Percentiles rank a stretch among this genome's conserved stretches.
phyloP scores from a whole-genome alignment of 2,797 vertebrate species.

The Parauchenoglanis punctatus region DNA sequence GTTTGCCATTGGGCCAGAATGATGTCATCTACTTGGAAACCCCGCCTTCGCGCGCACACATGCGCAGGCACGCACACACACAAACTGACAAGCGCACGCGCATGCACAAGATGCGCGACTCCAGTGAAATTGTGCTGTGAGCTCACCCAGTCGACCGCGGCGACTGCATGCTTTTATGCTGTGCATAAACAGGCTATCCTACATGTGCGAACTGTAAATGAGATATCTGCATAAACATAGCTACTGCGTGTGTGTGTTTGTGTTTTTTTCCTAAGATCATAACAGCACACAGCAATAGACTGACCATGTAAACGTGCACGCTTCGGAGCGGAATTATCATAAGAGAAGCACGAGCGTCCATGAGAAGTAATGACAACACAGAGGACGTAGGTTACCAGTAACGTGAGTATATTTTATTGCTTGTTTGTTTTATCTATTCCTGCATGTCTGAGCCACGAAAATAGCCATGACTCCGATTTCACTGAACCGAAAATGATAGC shows the following conservation, averaged over 20 bases:
- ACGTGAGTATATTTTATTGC: constrained; percentile 59
- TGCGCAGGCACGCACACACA: background rate
- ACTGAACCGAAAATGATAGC: background rate
- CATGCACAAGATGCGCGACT: constrained; percentile 59
- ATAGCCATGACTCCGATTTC: background rate
- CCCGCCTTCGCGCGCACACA: constrained; percentile 58
- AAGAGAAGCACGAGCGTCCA: constrained; percentile 47
- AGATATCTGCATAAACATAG: background rate
- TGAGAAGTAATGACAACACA: constrained; percentile 57
- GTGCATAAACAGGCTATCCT: background rate
- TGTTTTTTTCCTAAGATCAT: background rate
- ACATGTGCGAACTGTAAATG: background rate
- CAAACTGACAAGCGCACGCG: constrained; percentile 42
- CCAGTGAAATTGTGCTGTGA: constrained; percentile 44
- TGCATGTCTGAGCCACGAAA: background rate
- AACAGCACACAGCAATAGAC: constrained; percentile 41
- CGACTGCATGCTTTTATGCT: constrained; percentile 7
- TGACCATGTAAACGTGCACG: constrained; percentile 47
- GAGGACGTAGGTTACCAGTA: constrained; percentile 54
- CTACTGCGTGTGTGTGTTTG: background rate
- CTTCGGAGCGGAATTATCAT: constrained; percentile 49
- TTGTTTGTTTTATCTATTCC: constrained; percentile 31
- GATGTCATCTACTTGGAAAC: constrained; percentile 79
- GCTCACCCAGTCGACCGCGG: constrained; percentile 30
- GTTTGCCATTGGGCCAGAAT: constrained; percentile 73